Conservation (phyloP, 2,888 invertebrate species). For the Agonopterix heracliana region DNA sequence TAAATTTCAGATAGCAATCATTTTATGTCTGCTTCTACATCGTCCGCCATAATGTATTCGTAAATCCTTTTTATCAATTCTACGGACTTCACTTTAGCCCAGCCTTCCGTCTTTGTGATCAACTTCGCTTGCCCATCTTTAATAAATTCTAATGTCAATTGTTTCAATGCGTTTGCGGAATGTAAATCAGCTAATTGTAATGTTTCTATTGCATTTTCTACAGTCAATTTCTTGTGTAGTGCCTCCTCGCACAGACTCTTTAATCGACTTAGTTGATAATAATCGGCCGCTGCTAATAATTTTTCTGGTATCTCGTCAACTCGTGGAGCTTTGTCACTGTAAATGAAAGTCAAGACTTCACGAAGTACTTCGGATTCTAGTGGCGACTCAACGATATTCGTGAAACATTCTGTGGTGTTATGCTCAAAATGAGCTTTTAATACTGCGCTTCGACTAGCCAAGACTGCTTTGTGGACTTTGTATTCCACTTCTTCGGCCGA, state of each 20-base stretch:
- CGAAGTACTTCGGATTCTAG: slow-evolving; percentile 54
- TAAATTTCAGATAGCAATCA: slow-evolving; percentile 10
- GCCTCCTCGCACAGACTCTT: slow-evolving; percentile 64
- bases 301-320: slow-evolving; percentile 64
- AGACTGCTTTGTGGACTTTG: slow-evolving; percentile 60
- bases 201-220: slow-evolving; percentile 65
- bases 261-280: slow-evolving; percentile 56
- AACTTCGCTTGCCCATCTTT: slow-evolving; percentile 63
- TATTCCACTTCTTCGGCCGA: slow-evolving; percentile 56
- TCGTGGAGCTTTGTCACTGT: slow-evolving; percentile 61
- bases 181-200: slow-evolving; percentile 61
- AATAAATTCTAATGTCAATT: slow-evolving; percentile 58
- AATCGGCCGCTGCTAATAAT: slow-evolving; percentile 62
- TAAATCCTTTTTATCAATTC: slow-evolving; percentile 61
- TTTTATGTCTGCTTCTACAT: slow-evolving; percentile 50
- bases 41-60: slow-evolving; percentile 61
- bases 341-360: slow-evolving; percentile 60
- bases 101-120: slow-evolving; percentile 62
- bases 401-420: slow-evolving; percentile 57
- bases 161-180: slow-evolving; percentile 52
- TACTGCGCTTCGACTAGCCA: slow-evolving; percentile 61
- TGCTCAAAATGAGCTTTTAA: slow-evolving; percentile 66
- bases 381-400: slow-evolving; percentile 56
- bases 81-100: slow-evolving; percentile 58
- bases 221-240: slow-evolving; percentile 57